Percentiles rank a stretch among this genome's conserved stretches.
Conservation (phyloP, 35 echinoderm and acorn worm genomes). For the Ophiothrix spiculata region DNA sequence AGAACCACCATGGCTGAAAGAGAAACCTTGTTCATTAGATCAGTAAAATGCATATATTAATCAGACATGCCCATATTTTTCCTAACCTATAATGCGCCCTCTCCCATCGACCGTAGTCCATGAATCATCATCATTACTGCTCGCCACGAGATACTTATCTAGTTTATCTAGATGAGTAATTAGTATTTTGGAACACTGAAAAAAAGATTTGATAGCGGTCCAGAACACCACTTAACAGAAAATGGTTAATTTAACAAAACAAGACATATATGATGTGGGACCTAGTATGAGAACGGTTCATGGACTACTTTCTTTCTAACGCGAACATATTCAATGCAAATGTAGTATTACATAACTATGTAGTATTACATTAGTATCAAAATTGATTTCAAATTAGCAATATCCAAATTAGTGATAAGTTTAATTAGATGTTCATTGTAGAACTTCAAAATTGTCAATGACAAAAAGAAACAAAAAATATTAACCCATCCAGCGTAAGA, state of each 20-base stretch:
- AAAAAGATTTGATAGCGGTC: neutral
- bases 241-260: neutral
- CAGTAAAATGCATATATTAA: neutral
- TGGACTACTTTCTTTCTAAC: neutral
- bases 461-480: no score
- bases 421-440: no score
- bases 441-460: no score
- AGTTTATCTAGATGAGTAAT: no score
- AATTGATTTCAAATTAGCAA: no score
- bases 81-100: neutral
- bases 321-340: no score
- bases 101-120: neutral
- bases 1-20: neutral
- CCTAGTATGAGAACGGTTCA: neutral
- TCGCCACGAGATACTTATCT: neutral
- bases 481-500: no score
- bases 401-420: no score
- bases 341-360: no score
- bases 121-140: neutral
- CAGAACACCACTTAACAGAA: neutral
- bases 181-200: neutral
- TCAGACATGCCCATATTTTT: constrained; percentile 4
- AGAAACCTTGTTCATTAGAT: neutral
- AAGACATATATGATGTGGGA: neutral
- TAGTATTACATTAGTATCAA: no score